Base-by-base conservation (phyloP, 92 coral and sea anemone species). In the Parazoanthus atlanticus region DNA sequence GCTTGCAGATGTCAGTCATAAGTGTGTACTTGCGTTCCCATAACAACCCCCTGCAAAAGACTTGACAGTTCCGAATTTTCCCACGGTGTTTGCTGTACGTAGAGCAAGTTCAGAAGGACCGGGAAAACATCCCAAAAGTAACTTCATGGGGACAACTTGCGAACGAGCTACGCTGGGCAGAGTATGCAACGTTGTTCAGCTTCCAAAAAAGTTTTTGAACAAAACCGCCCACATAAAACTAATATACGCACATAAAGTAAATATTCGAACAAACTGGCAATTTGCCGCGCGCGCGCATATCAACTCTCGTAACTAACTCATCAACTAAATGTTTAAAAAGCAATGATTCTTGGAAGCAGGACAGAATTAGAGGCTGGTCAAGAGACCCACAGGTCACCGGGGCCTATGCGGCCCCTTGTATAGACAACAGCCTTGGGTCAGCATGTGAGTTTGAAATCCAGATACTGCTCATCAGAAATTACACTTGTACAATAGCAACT, bases 1-100 rank as follows among this genome's bases (percentile, higher is more conserved):
- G 64, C 78, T 70, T 69, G 78, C 78, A 84, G 78, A 71, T 70
- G 87, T 43, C 61, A 28, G 64, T 65, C 12, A 84, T 7, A 84
- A 84, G 78, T 40, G 87, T 84, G 87, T 71, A 84, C 87, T 84
- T 84, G 34, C 5, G 78, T 84, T 69, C 64, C 87, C 87, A 84
- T 84, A 84, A 84, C 87, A 43, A 84, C 87, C 19, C 38, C 65
- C 8, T 69, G 31, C 77, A 41, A 70, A 84, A 40, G 87, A 43
- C 41, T 69, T 84, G 87, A 84, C 87, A 84, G 87, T 38, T n/a
- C 78, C 32, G 77, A 26, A 43, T 70, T 43, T 84, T 84, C 87
- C 87, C 87, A 84, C 87, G 87, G 87, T 84, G 64, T 49, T 40
- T 43, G 30, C 38, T 36, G 65, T 19, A 29, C n/a, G 32, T n/a